These are phyloP conservation scores for Saccopteryx bilineata DNA, from an alignment of 2,113 vertebrate species.

Conservation along the genomic window DNA sequence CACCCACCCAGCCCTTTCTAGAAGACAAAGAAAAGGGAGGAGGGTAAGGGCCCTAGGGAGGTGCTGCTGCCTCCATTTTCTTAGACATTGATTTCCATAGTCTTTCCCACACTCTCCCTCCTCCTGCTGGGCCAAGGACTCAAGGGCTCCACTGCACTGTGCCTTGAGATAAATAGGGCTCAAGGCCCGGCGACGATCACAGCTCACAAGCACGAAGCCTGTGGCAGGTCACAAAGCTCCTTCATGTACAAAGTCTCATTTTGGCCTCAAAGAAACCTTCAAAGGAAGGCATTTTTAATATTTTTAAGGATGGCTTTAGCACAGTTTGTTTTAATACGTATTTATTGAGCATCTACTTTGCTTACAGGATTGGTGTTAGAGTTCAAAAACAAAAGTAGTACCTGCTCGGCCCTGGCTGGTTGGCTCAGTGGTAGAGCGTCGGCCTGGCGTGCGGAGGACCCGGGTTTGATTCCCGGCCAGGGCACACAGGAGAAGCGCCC, in stretches of 20 bases:
- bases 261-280: background rate
- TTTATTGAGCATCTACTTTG: background rate
- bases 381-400: background rate
- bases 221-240: background rate
- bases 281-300: conserved; percentile 4
- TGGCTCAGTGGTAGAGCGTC: no score
- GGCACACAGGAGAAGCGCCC: no score
- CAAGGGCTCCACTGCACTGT: background rate
- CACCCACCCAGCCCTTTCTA: conserved; percentile 15
- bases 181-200: background rate
- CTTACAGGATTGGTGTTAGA: background rate
- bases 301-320: conserved; percentile 14
- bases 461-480: no score
- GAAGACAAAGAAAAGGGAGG: background rate
- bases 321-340: background rate
- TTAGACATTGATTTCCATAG: background rate
- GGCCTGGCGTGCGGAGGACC: no score
- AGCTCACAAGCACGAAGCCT: background rate
- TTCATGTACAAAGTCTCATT: background rate
- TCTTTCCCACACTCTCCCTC: background rate
- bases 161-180: background rate
- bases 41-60: background rate
- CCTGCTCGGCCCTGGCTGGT: background rate
- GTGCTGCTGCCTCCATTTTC: background rate
- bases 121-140: background rate